Base-by-base conservation (phyloP, 1,140 invertebrate species). In the Varroa destructor region DNA sequence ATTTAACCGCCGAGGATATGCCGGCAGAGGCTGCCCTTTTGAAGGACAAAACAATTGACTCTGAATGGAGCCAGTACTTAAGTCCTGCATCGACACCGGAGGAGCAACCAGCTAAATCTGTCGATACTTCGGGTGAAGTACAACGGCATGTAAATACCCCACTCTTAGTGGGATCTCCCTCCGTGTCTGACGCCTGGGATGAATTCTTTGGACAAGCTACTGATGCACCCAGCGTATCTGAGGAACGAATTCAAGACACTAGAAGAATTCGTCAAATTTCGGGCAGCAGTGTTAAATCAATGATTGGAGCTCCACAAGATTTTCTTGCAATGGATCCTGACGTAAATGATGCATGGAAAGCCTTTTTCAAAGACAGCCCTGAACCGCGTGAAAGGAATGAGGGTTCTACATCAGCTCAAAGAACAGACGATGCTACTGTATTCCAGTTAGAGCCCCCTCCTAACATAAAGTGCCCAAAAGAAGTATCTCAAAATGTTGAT, bases 171-270 rank as follows among this genome's bases (percentile, higher is more conserved):
- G 61, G 61, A 40, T 67, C 61, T 40, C 61, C 61, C 1, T 67
- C 61, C 36, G 61, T 67, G 40, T 67, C 61, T 3, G 61, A 67
- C 46, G 61, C 61, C n/a, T 67, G 61, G 61, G 61, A 40, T 14
- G 61, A 67, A 46, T 67, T 67, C 37, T 67, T 67, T 8, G 61
- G 61, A 25, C 61, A 67, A 37, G 1, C 61, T 1, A 40, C 14
- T 37, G 14, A 46, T 8, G 61, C 2, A 14, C 40, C 40, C 12
- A 37, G 3, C 5, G 14, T 40, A 1, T 37, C 40, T 5, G 61
- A 12, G 2, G 61, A 40, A n/a, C n/a, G 36, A 12, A 14, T 40
- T 40, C 61, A 67, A 37, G 46, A 51, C 8, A 51, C 3, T 51
- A 51, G 46, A 3, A 40, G 61, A 12, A 2, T 0, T 46, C 61